Conservation (phyloP, 2,888 invertebrate genomes). For the Volucella bombylans region DNA sequence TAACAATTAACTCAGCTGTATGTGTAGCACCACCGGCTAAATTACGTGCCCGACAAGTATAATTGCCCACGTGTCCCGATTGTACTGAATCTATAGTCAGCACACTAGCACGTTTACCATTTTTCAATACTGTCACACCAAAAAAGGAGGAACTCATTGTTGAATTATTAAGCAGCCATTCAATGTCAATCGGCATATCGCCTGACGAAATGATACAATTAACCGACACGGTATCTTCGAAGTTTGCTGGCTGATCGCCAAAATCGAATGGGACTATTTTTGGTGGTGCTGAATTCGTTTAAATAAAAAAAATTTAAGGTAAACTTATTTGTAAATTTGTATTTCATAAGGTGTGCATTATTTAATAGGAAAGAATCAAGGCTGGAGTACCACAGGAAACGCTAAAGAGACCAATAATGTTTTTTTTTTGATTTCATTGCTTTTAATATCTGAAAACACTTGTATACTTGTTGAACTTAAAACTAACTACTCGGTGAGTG, state of each 20-base stretch:
- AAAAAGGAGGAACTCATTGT: slow-evolving; percentile 68
- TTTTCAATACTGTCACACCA: slow-evolving; percentile 72
- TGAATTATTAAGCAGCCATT: slow-evolving; percentile 84
- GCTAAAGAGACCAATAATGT: too few relatives aligned
- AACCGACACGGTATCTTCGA: slow-evolving; percentile 85
- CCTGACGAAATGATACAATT: slow-evolving; percentile 87
- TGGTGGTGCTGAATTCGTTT: slow-evolving; percentile 85
- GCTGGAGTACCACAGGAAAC: too few relatives aligned
- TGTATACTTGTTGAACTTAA: too few relatives aligned
- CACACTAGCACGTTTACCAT: slow-evolving; percentile 84
- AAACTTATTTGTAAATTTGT: background rate
- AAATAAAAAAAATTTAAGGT: background rate
- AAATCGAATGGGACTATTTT: slow-evolving; percentile 88
- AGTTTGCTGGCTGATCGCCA: slow-evolving; percentile 85
- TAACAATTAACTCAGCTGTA: slow-evolving; percentile 85
- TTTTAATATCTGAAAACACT: too few relatives aligned
- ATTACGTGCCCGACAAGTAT: slow-evolving; percentile 86
- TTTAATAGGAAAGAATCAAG: too few relatives aligned
- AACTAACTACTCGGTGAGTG: too few relatives aligned
- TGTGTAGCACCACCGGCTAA: slow-evolving; percentile 85
- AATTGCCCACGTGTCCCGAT: slow-evolving; percentile 85
- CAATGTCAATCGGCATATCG: slow-evolving; percentile 88
- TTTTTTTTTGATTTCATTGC: too few relatives aligned
- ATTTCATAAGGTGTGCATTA: too few relatives aligned
- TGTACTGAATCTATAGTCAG: slow-evolving; percentile 85